Conservation (phyloP, 2,113 vertebrate species). For the Speoplatyrhinus poulsoni region DNA sequence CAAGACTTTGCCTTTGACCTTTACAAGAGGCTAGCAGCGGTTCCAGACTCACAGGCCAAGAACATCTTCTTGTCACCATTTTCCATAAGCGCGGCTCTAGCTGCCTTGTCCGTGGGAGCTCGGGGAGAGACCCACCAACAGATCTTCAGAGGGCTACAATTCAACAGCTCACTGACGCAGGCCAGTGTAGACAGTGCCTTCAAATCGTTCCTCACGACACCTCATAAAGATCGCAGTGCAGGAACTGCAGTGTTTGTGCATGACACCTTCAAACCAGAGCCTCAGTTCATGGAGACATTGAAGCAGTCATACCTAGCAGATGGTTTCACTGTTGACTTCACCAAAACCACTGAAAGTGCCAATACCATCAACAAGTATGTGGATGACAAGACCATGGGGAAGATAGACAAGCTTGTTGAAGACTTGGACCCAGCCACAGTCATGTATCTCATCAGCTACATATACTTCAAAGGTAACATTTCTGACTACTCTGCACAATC, state of each 20-base stretch:
- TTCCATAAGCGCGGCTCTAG: conserved; percentile 76
- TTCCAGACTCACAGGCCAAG: conserved; percentile 42
- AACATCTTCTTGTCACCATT: conserved; percentile 84
- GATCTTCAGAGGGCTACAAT: conserved; percentile 69
- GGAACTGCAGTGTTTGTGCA: conserved; percentile 70
- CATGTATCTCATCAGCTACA: conserved; percentile 74
- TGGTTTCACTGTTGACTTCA: conserved; percentile 64
- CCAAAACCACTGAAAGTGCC: conserved; percentile 30
- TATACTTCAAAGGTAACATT: conserved; percentile 76
- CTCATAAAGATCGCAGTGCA: conserved; percentile 17
- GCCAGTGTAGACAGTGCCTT: conserved; percentile 47
- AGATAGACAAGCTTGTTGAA: conserved; percentile 67
- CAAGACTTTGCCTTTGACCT: conserved; percentile 72
- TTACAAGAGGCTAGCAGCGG: conserved; percentile 68
- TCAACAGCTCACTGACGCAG: conserved; percentile 39
- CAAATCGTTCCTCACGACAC: conserved; percentile 26
- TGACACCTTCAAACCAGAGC: conserved; percentile 17
- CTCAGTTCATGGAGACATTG: conserved; percentile 59
- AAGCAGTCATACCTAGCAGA: conserved; percentile 60
- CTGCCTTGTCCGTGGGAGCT: conserved; percentile 73
- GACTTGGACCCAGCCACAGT: conserved; percentile 44
- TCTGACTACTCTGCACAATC: not conserved
- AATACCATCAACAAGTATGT: conserved; percentile 66
- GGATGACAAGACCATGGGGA: conserved; percentile 62
- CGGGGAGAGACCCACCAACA: conserved; percentile 69